Evolutionary conservation across 35 echinoderm and acorn worm genomes (phyloP).

Genomic region (Antedon bifida): DNA sequence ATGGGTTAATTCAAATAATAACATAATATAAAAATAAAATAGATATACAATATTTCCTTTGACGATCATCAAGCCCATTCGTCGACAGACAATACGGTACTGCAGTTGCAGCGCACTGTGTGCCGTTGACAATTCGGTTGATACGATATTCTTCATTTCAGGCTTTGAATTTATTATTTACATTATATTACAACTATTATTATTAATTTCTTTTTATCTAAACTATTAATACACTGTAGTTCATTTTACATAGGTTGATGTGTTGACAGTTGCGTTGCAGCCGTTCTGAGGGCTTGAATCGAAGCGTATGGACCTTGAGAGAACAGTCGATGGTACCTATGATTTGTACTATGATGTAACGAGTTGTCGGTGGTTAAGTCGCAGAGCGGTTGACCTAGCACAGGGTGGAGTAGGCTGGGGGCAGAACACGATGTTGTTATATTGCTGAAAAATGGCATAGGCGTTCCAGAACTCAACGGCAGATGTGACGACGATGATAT

Average conservation of each 20-base stretch:
- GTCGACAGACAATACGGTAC: too few species aligned
- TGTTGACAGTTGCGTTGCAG: neutral
- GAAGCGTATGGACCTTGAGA: neutral
- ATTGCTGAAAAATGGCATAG: neutral
- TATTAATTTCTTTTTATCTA: too few species aligned
- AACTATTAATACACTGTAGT: too few species aligned
- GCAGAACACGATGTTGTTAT: neutral
- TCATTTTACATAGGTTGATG: neutral
- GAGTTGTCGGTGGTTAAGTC: neutral
- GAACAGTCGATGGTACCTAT: neutral
- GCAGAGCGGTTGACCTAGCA: neutral
- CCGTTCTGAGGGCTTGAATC: neutral
- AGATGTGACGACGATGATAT: neutral
- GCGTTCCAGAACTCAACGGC: neutral
- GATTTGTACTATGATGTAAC: neutral
- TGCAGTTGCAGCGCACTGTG: too few species aligned
- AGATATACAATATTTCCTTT: too few species aligned
- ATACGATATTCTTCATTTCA: too few species aligned
- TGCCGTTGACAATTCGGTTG: too few species aligned
- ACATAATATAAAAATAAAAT: too few species aligned
- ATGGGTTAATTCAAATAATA: too few species aligned
- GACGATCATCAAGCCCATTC: too few species aligned
- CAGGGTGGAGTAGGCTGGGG: neutral
- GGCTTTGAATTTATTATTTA: too few species aligned
- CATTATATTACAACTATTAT: too few species aligned